Evolutionary conservation across 2,113 vertebrate genomes (phyloP).

Genomic region (Pseudonaja textilis): DNA sequence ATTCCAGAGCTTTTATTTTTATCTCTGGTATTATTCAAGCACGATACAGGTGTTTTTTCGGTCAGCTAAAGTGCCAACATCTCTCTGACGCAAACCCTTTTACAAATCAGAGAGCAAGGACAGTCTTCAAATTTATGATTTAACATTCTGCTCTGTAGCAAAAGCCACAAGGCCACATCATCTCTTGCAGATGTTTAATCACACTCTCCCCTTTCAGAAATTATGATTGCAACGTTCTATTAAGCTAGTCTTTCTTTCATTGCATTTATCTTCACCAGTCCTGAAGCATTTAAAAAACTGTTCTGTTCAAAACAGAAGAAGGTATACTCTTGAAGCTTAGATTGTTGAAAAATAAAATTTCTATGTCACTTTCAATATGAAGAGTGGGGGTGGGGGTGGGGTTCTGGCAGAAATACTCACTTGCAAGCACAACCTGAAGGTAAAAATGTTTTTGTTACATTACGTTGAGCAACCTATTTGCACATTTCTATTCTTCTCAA

Average conservation of each 20-base stretch:
- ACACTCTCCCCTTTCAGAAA: too few species aligned
- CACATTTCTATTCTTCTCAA: not conserved
- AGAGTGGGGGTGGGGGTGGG: fast-evolving
- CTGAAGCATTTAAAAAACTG: not conserved
- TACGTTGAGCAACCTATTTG: not conserved
- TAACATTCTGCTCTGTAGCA: not conserved
- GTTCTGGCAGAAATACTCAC: not conserved
- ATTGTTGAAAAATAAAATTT: not conserved
- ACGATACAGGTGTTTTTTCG: too few species aligned
- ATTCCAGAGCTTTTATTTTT: not conserved
- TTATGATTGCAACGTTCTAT: not conserved
- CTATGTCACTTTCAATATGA: not conserved
- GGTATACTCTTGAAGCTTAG: not conserved
- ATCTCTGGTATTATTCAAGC: not conserved
- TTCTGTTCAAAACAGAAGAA: not conserved
- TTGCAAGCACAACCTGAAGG: not conserved
- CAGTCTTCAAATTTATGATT: not conserved
- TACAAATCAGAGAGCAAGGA: not conserved
- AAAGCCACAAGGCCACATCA: not conserved
- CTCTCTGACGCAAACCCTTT: not conserved
- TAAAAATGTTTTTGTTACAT: not conserved
- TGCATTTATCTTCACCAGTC: not conserved
- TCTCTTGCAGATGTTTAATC: not conserved
- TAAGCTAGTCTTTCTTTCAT: not conserved
- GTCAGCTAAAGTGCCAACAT: not conserved